Base-by-base conservation (phyloP, 92 coral and sea anemone species). In the Isaurus tuberculatus region DNA sequence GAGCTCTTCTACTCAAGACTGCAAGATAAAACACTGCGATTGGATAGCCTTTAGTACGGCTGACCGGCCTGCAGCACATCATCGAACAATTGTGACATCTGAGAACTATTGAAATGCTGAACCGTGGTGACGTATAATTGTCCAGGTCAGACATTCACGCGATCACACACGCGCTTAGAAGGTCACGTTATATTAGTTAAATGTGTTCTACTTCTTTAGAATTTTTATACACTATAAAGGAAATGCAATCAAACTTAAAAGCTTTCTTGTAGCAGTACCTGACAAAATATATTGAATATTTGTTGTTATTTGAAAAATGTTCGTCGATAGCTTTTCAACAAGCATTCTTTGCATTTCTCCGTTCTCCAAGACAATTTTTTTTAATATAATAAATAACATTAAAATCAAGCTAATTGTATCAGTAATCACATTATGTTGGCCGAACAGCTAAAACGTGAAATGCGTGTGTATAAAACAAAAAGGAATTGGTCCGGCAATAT, bases 101-200 rank as follows among this genome's bases (percentile, higher is more conserved):
- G 36, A 63, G 34, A 63, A 29, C 69, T 8, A 63, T 63, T 63
- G 69, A 63, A 55, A 1, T 55, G 63, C 27, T 55, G 4, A 55
- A 55, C 23, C 2, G 25, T 55, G 8, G 63, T 63, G 69, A 63
- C 34, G 69, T 26, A 60, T 20, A 20, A n/a, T n/a, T 8, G 29
- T 61, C 31, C 69, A 9, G 34, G 69, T 29, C 33, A 63, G 33
- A 63, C 69, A 26, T 63, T 63, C 69, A 63, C 69, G 69, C 69
- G 29, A 63, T 29, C 69, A 63, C 15, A 5, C 13, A 5, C n/a
- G 23, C 8, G 63, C 5, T 29, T 22, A 11, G 15, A 63, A 27
- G n/a, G 69, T 63, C 69, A 63, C 69, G 69, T 63, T 63, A 63
- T 29, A 63, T 63, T 29, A 63, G 27, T 63, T 9, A 63, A 63